Conservation (phyloP, 1,140 invertebrate genomes). For the Cyclina sinensis region DNA sequence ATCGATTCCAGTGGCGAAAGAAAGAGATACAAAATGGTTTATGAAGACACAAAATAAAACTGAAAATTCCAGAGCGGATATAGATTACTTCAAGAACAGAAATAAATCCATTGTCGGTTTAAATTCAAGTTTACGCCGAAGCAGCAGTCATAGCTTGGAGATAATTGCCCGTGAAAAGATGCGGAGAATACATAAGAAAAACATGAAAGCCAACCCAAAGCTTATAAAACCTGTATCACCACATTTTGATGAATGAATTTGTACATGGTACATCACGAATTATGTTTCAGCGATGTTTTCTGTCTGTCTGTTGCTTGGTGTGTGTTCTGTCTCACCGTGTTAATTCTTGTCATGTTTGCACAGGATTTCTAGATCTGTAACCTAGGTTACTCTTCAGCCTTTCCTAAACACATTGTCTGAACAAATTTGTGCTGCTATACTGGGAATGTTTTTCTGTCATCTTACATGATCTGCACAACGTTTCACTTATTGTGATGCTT, state of each 20-base stretch:
- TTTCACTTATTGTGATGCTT: too few species aligned
- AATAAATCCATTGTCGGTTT: constrained; percentile 18
- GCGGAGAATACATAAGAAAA: not conserved
- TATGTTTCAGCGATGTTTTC: not conserved
- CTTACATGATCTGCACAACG: too few species aligned
- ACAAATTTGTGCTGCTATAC: too few species aligned
- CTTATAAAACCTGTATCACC: constrained; percentile 29
- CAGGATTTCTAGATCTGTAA: too few species aligned
- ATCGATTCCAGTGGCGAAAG: not conserved
- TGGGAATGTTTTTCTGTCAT: too few species aligned
- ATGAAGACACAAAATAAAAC: constrained; percentile 26
- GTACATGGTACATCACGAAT: constrained; percentile 32
- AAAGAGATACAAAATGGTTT: constrained; percentile 48
- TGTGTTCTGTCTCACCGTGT: too few species aligned
- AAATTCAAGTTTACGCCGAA: not conserved
- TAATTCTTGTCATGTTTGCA: too few species aligned
- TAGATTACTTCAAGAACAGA: constrained; percentile 36
- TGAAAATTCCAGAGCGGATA: constrained; percentile 38
- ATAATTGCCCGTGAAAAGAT: constrained; percentile 42
- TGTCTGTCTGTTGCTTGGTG: not conserved
- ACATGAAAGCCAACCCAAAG: not conserved
- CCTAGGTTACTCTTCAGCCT: too few species aligned
- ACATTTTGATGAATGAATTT: constrained; percentile 48
- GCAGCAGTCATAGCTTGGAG: constrained; percentile 17
- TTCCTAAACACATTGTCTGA: too few species aligned